These are phyloP conservation scores for Pogona vitticeps DNA, from an alignment of 2,113 vertebrate genomes.

Conservation along the genomic window DNA sequence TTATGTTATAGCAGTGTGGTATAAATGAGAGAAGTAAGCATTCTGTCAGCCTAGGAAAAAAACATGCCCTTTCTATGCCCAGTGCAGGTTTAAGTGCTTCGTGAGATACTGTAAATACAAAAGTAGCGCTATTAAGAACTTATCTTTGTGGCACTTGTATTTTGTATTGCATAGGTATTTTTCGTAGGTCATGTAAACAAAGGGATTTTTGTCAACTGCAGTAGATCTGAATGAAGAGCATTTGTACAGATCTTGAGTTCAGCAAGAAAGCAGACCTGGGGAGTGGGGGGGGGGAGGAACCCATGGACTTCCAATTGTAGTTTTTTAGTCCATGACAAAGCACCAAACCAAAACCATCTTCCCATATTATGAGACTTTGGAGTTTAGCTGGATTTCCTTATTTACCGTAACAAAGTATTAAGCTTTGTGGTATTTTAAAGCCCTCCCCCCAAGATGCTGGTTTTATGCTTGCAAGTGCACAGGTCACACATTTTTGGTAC, in stretches of 20 bases:
- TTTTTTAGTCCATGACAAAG: conserved; percentile 29
- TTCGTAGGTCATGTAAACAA: conserved; percentile 66
- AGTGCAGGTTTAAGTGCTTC: conserved; percentile 68
- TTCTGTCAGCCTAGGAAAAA: conserved; percentile 69
- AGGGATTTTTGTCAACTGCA: conserved; percentile 63
- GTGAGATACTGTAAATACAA: conserved; percentile 75
- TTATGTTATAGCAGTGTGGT: conserved; percentile 81
- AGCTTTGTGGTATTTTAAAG: conserved; percentile 50
- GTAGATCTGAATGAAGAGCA: conserved; percentile 52
- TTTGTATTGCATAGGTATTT: conserved; percentile 70
- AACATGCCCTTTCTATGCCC: conserved; percentile 61
- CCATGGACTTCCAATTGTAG: conserved; percentile 50
- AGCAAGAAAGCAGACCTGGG: conserved; percentile 40
- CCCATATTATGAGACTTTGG: conserved; percentile 48
- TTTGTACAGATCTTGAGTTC: conserved; percentile 64
- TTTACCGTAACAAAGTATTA: conserved; percentile 55
- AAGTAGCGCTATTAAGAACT: conserved; percentile 71
- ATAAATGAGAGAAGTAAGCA: conserved; percentile 77
- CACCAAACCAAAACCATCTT: conserved; percentile 51
- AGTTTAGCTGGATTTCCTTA: conserved; percentile 49
- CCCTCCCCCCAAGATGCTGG: no score
- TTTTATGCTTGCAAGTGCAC: conserved; percentile 1
- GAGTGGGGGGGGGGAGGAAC: conserved; percentile 16
- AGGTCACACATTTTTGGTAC: neutral
- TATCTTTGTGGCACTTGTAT: conserved; percentile 62